Conservation (phyloP, 2,888 invertebrate genomes). For the Stratiomys singularior region DNA sequence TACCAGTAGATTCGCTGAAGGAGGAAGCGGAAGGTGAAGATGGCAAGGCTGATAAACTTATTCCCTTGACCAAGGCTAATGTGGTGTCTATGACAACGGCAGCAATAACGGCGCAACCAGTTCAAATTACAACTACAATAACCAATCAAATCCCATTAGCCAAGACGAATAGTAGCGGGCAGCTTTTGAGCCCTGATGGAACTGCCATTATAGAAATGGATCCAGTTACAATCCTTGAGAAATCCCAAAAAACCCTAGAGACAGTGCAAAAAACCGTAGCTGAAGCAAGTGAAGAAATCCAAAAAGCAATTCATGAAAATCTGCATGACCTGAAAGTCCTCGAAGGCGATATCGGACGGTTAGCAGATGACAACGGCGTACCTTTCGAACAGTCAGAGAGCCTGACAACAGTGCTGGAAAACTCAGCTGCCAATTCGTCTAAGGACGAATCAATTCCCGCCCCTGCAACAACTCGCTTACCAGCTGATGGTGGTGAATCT, state of each 20-base stretch:
- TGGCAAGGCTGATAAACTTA: constrained; percentile 53
- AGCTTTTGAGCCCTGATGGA: constrained; percentile 50
- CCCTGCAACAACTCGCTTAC: not conserved
- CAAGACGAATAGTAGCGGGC: constrained; percentile 49
- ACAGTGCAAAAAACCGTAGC: constrained; percentile 61
- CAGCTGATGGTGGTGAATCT: constrained; percentile 55
- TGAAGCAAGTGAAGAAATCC: constrained; percentile 62
- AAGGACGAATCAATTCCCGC: not conserved
- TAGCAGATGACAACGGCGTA: constrained; percentile 56
- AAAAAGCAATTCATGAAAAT: constrained; percentile 63
- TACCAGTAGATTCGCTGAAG: constrained; percentile 17
- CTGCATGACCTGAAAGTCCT: constrained; percentile 61
- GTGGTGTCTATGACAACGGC: constrained; percentile 71
- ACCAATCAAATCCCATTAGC: constrained; percentile 68
- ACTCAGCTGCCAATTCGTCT: constrained; percentile 35
- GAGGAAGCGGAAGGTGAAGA: constrained; percentile 46
- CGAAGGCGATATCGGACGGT: constrained; percentile 60
- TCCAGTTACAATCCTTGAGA: constrained; percentile 59
- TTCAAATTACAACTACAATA: constrained; percentile 69
- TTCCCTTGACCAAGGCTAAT: constrained; percentile 55
- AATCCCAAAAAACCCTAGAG: constrained; percentile 61
- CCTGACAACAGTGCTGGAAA: constrained; percentile 58
- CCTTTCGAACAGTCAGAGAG: constrained; percentile 57
- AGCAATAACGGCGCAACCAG: constrained; percentile 69
- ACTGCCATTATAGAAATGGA: constrained; percentile 42